Base-by-base conservation (phyloP, 2,888 invertebrate genomes). In the Drosophila merina region DNA sequence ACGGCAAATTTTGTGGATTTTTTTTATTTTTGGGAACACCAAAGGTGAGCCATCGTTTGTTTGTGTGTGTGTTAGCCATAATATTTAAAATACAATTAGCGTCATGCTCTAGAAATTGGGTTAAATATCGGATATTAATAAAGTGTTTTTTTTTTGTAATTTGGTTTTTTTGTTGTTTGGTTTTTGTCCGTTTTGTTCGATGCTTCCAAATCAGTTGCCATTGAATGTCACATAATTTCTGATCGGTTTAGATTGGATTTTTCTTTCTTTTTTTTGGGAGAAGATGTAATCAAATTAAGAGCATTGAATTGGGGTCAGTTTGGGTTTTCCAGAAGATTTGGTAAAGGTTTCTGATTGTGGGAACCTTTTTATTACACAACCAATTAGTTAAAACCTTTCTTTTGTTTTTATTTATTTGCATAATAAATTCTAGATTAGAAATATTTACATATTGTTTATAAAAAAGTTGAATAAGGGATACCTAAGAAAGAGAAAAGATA, bases 61-160 rank as follows among this genome's bases (percentile, higher is more conserved):
- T 25, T 44, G 25, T 42, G 42, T 20, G 58, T 72, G 49, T 49
- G 66, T 12, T 28, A 30, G 45, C 64, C 44, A 50, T 55, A 78
- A 57, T 64, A 78, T 76, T 86, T 80, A 74, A 58, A 63, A 66
- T 63, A 57, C 72, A 85, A 87, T 82, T 82, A 85, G 75, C 79
- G 86, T 79, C 86, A 85, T 79, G 88, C 86, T 81, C 86, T 79
- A 75, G 52, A 87, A 82, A 82, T 85, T 81, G 75, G 80, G 77
- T 74, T 86, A 86, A 88, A 74, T 72, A 78, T 76, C 55, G 67
- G 50, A 72, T 67, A 75, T 77, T 71, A 74, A 68, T 71, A 54
- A 72, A 62, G 57, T 69, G 54, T 58, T 72, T 64, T 66, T 52
- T 58, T 56, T 40, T 30, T 33, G n/a, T n/a, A n/a, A n/a, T n/a